These are phyloP conservation scores for Candidula unifasciata DNA, from an alignment of 2,888 invertebrate genomes.

Conservation along the genomic window DNA sequence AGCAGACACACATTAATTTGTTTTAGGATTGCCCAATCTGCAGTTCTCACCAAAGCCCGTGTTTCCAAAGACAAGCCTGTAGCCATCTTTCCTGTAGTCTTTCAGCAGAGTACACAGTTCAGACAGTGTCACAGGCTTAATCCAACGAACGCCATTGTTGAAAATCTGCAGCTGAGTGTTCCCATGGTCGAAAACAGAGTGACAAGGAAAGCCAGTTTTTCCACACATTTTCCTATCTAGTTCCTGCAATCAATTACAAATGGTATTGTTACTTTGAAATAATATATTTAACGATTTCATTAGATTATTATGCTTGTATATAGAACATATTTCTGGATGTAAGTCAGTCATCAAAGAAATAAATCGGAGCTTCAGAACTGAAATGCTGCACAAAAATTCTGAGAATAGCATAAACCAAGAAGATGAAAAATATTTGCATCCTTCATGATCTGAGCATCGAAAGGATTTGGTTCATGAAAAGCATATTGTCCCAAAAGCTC, in stretches of 20 bases:
- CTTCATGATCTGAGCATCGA: too few relatives aligned
- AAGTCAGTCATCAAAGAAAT: too few relatives aligned
- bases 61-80: constrained; percentile 84
- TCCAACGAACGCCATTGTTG: constrained; percentile 61
- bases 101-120: constrained; percentile 60
- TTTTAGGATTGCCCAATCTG: not conserved
- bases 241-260: constrained; percentile 56
- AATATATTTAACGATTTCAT: not conserved
- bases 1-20: too few relatives aligned
- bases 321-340: not conserved
- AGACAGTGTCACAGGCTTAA: constrained; percentile 60
- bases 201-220: constrained; percentile 60
- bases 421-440: too few relatives aligned
- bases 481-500: too few relatives aligned
- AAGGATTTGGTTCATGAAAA: too few relatives aligned
- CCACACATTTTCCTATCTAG: constrained; percentile 59
- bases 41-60: constrained; percentile 84
- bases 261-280: not conserved
- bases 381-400: too few relatives aligned
- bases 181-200: not conserved
- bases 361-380: too few relatives aligned
- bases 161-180: constrained; percentile 56
- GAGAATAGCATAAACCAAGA: too few relatives aligned
- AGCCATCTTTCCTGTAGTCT: constrained; percentile 57
- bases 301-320: too few relatives aligned